A percentile compares a stretch with the other conserved stretches of the same genome.
Evolutionary conservation across 92 coral and sea anemone genomes (phyloP).

Genomic region (Muricea muricata): DNA sequence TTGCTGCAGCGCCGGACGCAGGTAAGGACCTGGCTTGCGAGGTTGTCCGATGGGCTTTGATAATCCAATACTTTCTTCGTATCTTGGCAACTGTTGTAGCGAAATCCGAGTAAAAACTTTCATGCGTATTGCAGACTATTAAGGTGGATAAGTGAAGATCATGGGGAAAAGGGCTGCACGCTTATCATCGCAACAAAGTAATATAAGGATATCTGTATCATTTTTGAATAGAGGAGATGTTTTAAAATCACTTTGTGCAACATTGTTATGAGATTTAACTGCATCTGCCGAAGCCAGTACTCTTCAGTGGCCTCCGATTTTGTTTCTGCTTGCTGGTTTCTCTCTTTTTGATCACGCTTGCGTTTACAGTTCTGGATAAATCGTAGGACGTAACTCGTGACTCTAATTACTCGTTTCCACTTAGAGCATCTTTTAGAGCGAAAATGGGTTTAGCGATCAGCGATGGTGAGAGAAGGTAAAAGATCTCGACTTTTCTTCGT

Average conservation of each 20-base stretch:
- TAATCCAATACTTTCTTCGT: no score
- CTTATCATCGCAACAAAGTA: no score
- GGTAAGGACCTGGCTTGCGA: no score
- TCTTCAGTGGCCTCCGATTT: neutral
- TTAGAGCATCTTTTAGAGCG: neutral
- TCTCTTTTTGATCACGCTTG: neutral
- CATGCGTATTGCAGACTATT: neutral
- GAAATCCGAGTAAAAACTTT: neutral
- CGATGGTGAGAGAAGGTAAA: slow-evolving; percentile 32
- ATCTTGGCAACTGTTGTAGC: no score
- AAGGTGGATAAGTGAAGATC: neutral
- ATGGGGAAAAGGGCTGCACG: neutral
- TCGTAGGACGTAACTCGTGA: slow-evolving; percentile 9
- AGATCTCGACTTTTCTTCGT: slow-evolving; percentile 56
- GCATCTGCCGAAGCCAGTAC: slow-evolving; percentile 5
- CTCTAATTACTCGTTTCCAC: neutral
- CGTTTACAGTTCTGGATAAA: neutral
- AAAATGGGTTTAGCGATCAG: slow-evolving; percentile 21
- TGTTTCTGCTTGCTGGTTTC: no score
- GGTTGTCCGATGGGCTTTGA: no score
- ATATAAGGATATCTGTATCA: neutral
- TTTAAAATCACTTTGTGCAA: neutral
- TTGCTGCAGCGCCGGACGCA: no score
- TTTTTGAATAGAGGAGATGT: neutral
- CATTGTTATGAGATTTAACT: neutral